Percentiles rank a stretch among this genome's conserved stretches.
phyloP scores from a whole-genome alignment of 2,113 vertebrate genomes.

The Natator depressus region DNA sequence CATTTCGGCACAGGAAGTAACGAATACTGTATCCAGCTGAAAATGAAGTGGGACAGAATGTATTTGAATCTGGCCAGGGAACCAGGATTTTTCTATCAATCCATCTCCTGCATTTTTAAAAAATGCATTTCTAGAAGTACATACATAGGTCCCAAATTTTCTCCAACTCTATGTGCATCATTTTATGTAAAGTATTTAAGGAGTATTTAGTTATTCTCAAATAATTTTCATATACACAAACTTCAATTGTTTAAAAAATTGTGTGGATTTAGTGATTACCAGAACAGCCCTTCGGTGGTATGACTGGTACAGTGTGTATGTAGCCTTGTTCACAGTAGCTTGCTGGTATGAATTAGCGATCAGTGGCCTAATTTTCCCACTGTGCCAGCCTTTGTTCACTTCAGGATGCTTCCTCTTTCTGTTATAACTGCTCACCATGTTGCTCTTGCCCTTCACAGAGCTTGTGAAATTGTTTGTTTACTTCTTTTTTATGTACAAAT shows the following conservation, averaged over 20 bases:
- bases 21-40: neutral
- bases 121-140: neutral
- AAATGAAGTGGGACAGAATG: neutral
- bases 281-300: neutral
- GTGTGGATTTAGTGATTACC: neutral
- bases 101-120: neutral
- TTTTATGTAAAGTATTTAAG: neutral
- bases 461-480: neutral
- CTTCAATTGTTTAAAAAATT: neutral
- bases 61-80: neutral
- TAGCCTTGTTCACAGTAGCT: neutral
- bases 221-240: neutral
- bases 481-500: neutral
- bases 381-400: constrained; percentile 28
- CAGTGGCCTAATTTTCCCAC: neutral
- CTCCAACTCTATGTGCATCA: neutral
- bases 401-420: neutral
- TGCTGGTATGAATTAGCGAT: neutral
- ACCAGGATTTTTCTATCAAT: neutral
- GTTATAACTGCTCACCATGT: neutral
- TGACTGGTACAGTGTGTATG: fast-evolving
- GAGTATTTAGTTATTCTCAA: neutral
- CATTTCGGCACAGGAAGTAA: neutral
- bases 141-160: neutral
- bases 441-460: neutral